Base-by-base conservation (phyloP, 1,140 invertebrate genomes). In the Phortica variegata region DNA sequence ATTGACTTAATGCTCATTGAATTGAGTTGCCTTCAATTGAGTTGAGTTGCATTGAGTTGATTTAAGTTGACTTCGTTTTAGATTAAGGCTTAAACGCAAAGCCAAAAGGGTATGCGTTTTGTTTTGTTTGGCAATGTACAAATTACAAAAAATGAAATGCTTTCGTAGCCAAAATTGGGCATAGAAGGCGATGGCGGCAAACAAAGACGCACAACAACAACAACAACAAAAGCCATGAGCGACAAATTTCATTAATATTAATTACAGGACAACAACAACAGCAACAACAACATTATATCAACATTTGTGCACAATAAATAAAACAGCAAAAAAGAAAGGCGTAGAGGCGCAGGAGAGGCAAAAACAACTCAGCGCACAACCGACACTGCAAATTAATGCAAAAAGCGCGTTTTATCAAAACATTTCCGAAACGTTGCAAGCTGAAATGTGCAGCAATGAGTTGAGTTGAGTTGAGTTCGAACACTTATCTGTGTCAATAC, bases 401-500 rank as follows among this genome's bases (percentile, higher is more conserved):
- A 69, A 68, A 58, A 68, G 69, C 63, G 63, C 63, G 69, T 69
- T 57, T 68, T 68, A 68, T 68, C 63, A 65, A 19, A 47, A 31
- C 36, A 34, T n/a, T 13, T 4, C 13, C 5, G 13, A 6, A 34
- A 34, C 37, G 37, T 31, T 20, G 16, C 18, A 31, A 52, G 47
- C 60, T 51, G 57, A 60, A 58, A 69, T 33, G 49, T 26, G 36
- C 43, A 41, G 17, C 19, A 16, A 36, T 21, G 23, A 21, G 32
- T 43, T 21, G 5, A 23, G 10, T 31, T 19, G 13, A 10, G 42
- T 32, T 43, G 42, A 13, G 21, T 34, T 6, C 37, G 20, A 44
- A 54, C 52, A 71, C 59, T 70, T 71, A 70, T 70, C 66, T 70
- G 66, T 70, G 66, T 70, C 66, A 70, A 70, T 60, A 71, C 66